Conservation (phyloP, 2,113 vertebrate genomes). For the Grallaria varia region DNA sequence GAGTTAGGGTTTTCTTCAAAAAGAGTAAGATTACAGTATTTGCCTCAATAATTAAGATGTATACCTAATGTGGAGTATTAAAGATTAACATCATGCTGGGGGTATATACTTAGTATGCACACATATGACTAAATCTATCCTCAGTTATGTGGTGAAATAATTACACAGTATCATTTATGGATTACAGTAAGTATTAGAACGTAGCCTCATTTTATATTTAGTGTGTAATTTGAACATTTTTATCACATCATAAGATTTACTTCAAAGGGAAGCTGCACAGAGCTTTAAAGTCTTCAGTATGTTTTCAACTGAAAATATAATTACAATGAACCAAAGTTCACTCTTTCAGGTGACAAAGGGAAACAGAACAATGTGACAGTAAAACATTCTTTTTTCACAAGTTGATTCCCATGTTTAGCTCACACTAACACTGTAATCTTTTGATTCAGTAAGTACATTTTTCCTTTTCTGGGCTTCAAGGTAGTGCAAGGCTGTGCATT, state of each 20-base stretch:
- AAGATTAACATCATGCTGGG: neutral
- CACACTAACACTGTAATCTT: neutral
- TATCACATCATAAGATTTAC: neutral
- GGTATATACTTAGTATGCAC: neutral
- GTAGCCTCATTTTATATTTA: slow-evolving; percentile 6
- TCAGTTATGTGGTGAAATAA: neutral
- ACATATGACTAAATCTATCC: neutral
- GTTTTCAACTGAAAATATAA: neutral
- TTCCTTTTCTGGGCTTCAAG: slow-evolving; percentile 45
- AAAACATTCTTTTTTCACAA: neutral
- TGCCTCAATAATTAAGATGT: neutral
- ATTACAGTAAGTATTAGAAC: neutral
- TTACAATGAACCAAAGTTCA: neutral
- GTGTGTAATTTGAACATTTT: slow-evolving; percentile 5
- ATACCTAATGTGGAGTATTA: neutral
- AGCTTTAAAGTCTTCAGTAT: neutral
- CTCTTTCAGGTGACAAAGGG: neutral
- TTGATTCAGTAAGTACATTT: slow-evolving; percentile 19
- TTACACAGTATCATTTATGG: neutral
- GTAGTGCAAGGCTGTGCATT: neutral
- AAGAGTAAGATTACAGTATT: neutral
- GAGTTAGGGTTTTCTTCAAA: neutral
- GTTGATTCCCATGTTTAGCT: neutral
- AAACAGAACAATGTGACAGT: neutral
- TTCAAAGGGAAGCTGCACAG: neutral